These are phyloP conservation scores for Leptodactylus fallax DNA, from an alignment of 2,797 vertebrate genomes.

Conservation along the genomic window DNA sequence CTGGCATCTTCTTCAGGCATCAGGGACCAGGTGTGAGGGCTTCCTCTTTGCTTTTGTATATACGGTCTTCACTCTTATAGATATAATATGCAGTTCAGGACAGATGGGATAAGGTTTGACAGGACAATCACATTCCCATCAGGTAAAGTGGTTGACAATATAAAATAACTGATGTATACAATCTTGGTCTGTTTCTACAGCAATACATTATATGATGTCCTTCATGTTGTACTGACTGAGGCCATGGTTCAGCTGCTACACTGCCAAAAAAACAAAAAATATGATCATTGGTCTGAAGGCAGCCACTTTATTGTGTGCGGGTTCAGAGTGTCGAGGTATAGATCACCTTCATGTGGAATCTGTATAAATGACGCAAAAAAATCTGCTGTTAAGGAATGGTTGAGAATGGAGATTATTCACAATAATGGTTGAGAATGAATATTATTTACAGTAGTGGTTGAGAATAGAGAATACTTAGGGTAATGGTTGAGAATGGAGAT, in stretches of 20 bases:
- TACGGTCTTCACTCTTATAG: not conserved
- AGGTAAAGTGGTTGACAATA: not conserved
- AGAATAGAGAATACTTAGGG: not conserved
- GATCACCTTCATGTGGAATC: not conserved
- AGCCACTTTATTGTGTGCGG: not conserved
- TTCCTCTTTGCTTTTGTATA: not conserved
- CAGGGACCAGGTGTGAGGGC: not conserved
- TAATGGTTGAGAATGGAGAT: not conserved
- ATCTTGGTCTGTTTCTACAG: not conserved
- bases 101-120: not conserved
- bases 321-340: not conserved
- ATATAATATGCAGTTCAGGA: not conserved
- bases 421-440: too few relatives aligned
- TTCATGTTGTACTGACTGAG: not conserved
- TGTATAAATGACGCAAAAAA: not conserved
- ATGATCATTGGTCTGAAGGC: not conserved
- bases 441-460: not conserved
- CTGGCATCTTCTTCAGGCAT: not conserved
- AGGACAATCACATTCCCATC: not conserved
- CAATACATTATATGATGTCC: not conserved
- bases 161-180: conserved; percentile 2
- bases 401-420: not conserved
- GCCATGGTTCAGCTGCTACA: not conserved
- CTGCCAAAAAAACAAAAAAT: too few relatives aligned
- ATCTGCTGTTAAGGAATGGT: not conserved